phyloP scores from a whole-genome alignment of 2,113 vertebrate genomes.

The Canis aureus region DNA sequence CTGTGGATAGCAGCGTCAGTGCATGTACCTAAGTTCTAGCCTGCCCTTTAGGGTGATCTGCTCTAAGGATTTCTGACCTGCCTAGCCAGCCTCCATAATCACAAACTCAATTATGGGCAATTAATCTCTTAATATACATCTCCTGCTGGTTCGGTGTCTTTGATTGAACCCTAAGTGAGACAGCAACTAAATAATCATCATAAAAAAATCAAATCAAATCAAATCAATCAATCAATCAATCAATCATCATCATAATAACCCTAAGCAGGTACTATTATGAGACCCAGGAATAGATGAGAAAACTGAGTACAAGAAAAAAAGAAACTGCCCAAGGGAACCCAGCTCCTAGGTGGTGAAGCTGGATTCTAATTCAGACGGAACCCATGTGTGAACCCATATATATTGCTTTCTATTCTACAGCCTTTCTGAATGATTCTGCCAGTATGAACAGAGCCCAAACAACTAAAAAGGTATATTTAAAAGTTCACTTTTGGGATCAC shows the following conservation, averaged over 20 bases:
- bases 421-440: neutral
- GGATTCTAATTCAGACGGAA: neutral
- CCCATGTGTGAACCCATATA: neutral
- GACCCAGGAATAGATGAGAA: neutral
- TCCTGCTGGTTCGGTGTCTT: neutral
- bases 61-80: neutral
- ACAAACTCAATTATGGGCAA: neutral
- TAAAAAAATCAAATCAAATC: neutral
- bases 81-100: neutral
- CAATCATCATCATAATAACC: neutral
- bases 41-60: neutral
- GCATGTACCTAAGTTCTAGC: neutral
- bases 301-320: conserved; percentile 17
- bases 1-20: neutral
- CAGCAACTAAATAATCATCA: conserved; percentile 28
- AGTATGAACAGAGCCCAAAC: neutral
- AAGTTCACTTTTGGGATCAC: neutral
- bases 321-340: neutral
- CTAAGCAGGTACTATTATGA: neutral
- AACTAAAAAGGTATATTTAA: neutral
- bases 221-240: no score
- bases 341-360: neutral
- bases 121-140: neutral
- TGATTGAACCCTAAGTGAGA: neutral
- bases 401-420: neutral